Evolutionary conservation across 2,113 vertebrate species (phyloP).

Genomic region (Pituophis catenifer): DNA sequence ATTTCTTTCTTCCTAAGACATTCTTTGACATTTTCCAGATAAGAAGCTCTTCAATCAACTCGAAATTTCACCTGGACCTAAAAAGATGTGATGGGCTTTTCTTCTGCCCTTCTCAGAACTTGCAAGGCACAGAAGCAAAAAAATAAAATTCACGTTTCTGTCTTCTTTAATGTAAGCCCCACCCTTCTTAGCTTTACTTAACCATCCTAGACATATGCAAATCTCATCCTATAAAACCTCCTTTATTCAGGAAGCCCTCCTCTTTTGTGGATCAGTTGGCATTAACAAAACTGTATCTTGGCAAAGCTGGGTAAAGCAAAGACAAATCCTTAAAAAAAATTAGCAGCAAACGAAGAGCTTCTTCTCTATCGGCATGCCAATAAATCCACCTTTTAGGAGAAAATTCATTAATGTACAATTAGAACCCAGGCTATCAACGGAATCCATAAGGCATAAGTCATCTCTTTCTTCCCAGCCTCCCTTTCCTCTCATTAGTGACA

Average conservation of each 20-base stretch:
- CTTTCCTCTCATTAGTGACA: fast-evolving
- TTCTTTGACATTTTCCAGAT: background rate
- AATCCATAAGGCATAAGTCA: background rate
- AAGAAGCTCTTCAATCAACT: background rate
- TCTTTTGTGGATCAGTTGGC: background rate
- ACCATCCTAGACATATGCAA: background rate
- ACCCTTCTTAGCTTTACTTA: background rate
- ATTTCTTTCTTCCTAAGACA: background rate
- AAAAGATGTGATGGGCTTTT: no score
- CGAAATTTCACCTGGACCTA: background rate
- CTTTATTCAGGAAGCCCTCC: background rate
- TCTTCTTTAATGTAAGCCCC: background rate
- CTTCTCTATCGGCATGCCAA: background rate
- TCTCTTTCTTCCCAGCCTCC: background rate
- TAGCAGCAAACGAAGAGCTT: background rate
- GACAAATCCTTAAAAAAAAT: background rate
- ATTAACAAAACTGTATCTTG: background rate
- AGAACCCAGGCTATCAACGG: background rate
- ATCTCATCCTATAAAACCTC: background rate
- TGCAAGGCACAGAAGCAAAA: background rate
- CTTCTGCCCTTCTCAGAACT: background rate
- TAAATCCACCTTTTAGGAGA: conserved; percentile 19
- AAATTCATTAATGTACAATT: conserved; percentile 3
- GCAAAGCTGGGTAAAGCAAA: background rate
- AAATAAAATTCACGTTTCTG: background rate